Conservation (phyloP, 64 coral and sea anemone species). For the Pocillopora damicornis region DNA sequence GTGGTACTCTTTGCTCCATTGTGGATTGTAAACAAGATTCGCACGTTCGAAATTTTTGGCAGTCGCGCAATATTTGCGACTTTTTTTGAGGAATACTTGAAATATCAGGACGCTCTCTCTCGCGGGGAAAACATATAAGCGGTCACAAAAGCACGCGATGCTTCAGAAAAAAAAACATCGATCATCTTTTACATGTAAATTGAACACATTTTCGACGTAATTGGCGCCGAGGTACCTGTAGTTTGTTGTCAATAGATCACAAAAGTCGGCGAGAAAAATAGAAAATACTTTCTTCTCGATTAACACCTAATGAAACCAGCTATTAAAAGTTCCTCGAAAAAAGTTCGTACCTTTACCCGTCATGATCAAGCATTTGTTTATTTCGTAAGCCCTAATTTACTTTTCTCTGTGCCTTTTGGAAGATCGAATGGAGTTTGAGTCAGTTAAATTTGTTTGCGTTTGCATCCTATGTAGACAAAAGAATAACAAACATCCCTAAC, state of each 20-base stretch:
- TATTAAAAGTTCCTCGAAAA: background rate
- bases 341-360: background rate
- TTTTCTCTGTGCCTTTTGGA: background rate
- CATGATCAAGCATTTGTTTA: background rate
- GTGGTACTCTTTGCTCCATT: background rate
- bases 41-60: background rate
- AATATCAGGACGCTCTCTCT: background rate
- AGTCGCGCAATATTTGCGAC: background rate
- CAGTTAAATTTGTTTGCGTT: background rate
- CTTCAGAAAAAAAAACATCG: background rate
- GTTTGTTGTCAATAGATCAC: constrained; percentile 6
- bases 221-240: constrained; percentile 3
- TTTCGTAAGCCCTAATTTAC: background rate
- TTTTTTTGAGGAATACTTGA: background rate
- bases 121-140: background rate
- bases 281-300: background rate
- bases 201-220: background rate
- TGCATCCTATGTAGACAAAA: background rate
- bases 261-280: background rate
- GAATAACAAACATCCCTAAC: no score
- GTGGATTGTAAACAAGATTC: constrained; percentile 21
- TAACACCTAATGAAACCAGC: background rate
- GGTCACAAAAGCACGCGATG: background rate
- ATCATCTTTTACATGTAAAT: constrained; percentile 4
- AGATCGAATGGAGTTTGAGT: background rate